A percentile compares a stretch with the other conserved stretches of the same genome.
phyloP scores from a whole-genome alignment of 2,797 vertebrate genomes.

The Mus caroli region DNA sequence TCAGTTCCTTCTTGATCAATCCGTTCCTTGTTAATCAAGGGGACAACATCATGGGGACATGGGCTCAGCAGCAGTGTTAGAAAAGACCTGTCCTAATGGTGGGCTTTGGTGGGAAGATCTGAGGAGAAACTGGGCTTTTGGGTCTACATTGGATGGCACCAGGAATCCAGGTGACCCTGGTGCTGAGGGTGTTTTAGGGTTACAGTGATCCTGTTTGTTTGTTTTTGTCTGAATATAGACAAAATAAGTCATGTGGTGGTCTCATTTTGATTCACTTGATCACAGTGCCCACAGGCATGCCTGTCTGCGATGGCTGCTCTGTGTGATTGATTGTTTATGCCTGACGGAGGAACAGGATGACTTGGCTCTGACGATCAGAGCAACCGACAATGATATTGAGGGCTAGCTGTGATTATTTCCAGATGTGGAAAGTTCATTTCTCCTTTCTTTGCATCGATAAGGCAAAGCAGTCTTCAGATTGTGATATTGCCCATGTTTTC shows the following conservation, averaged over 20 bases:
- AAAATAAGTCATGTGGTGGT: not conserved
- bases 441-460: not conserved
- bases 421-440: not conserved
- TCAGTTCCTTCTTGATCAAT: too few species aligned
- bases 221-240: not conserved
- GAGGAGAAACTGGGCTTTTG: not conserved
- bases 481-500: not conserved
- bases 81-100: not conserved
- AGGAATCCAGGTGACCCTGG: not conserved
- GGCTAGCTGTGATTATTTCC: not conserved
- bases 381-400: not conserved
- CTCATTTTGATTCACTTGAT: constrained; percentile 39
- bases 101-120: not conserved
- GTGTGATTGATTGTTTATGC: not conserved
- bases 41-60: not conserved
- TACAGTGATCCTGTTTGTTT: not conserved
- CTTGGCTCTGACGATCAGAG: not conserved
- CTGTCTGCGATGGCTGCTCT: not conserved
- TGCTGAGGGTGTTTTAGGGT: not conserved
- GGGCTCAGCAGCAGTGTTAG: not conserved
- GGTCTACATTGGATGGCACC: not conserved
- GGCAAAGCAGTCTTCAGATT: not conserved
- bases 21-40: not conserved
- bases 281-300: not conserved
- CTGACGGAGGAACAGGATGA: not conserved